Percentiles rank a stretch among this genome's conserved stretches.
Conservation (phyloP, 2,113 vertebrate genomes). For the Myodes glareolus region DNA sequence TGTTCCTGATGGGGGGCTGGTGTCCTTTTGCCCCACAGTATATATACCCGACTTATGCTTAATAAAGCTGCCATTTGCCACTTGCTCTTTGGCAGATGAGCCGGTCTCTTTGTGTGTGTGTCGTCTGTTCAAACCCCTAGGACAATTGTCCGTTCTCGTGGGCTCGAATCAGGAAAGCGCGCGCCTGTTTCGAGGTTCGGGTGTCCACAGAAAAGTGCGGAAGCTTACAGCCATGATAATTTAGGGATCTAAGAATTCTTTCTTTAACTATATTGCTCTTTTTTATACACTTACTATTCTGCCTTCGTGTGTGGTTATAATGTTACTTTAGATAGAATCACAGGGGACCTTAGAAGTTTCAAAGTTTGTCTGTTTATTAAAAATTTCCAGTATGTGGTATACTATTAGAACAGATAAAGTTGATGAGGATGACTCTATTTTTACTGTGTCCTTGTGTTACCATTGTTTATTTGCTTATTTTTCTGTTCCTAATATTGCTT, state of each 20-base stretch:
- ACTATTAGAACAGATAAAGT: background rate
- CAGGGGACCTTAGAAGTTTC: background rate
- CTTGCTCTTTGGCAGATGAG: too few relatives aligned
- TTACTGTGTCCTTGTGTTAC: background rate
- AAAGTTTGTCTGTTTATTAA: background rate
- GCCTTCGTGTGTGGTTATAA: background rate
- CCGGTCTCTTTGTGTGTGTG: too few relatives aligned
- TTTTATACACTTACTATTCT: background rate
- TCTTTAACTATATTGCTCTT: background rate
- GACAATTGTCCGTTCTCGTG: too few relatives aligned
- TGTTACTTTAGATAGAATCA: background rate
- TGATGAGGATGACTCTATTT: background rate
- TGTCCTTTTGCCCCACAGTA: too few relatives aligned
- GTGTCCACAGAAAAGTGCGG: too few relatives aligned
- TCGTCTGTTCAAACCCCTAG: too few relatives aligned
- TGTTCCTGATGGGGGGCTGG: too few relatives aligned
- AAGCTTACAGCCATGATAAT: conserved; percentile 27
- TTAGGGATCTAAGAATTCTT: conserved; percentile 29
- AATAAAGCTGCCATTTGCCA: too few relatives aligned
- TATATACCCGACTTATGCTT: too few relatives aligned
- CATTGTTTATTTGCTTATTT: background rate
- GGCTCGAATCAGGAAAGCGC: too few relatives aligned
- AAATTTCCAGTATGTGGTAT: background rate
- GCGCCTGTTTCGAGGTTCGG: too few relatives aligned
- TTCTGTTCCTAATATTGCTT: background rate